These are phyloP conservation scores for Dynastes grantii DNA, from an alignment of 2,888 invertebrate species.

Conservation along the genomic window DNA sequence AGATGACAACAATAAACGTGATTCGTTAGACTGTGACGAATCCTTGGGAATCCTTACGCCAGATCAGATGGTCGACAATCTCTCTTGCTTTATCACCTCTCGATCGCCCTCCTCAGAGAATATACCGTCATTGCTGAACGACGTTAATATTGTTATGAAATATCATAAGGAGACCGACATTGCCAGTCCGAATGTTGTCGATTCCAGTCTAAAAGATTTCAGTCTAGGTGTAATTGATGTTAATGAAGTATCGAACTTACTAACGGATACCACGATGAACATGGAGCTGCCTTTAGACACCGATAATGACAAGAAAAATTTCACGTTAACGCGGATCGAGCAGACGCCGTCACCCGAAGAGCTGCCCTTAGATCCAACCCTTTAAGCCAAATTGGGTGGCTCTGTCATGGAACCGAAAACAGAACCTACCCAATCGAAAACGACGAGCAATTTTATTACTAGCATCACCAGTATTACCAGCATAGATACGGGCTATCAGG, in stretches of 20 bases:
- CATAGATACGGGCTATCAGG: conserved; percentile 94
- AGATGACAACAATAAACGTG: conserved; percentile 75
- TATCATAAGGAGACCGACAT: conserved; percentile 58
- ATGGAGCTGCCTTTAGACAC: conserved; percentile 74
- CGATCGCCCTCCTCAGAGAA: conserved; percentile 75
- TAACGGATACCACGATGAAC: conserved; percentile 75
- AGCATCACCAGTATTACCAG: conserved; percentile 94
- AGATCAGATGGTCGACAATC: conserved; percentile 86
- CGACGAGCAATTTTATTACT: conserved; percentile 85
- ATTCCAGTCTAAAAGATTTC: conserved; percentile 64
- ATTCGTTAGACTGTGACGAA: conserved; percentile 87
- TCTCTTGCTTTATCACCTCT: conserved; percentile 64
- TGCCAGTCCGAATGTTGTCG: conserved; percentile 63
- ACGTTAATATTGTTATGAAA: conserved; percentile 50
- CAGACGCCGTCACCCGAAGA: conserved; percentile 91
- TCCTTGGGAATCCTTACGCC: conserved; percentile 91
- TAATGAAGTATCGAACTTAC: conserved; percentile 73
- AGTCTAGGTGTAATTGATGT: conserved; percentile 72
- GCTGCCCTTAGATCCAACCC: conserved; percentile 85
- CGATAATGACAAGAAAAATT: conserved; percentile 65
- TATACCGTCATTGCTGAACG: conserved; percentile 58
- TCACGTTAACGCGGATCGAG: conserved; percentile 74
- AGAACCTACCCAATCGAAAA: conserved; percentile 72
- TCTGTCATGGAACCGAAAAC: conserved; percentile 64
- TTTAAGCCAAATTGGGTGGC: too few species aligned